Percentiles rank a stretch among this genome's conserved stretches.
Evolutionary conservation across 2,888 invertebrate genomes (phyloP).

Genomic region (Nemurella pictetii): DNA sequence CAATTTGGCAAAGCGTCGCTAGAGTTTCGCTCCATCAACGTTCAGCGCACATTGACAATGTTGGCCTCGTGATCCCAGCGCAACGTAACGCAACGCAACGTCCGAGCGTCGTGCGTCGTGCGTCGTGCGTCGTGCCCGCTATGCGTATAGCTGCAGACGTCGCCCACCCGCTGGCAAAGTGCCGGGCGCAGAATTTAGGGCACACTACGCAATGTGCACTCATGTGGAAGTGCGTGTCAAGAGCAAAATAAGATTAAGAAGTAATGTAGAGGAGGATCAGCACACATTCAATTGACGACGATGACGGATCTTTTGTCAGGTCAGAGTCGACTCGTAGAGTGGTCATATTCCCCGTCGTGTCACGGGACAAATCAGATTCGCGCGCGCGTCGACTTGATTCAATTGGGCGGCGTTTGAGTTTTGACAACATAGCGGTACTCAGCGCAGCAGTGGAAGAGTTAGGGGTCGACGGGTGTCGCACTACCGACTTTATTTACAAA

Average conservation of each 20-base stretch:
- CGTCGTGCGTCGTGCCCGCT: too few relatives aligned
- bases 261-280: not conserved
- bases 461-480: not conserved
- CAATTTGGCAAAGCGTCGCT: not conserved
- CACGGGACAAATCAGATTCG: not conserved
- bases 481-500: not conserved
- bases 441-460: not conserved
- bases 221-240: constrained; percentile 24
- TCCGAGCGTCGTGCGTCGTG: too few relatives aligned
- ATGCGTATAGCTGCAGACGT: not conserved
- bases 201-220: constrained; percentile 22
- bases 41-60: not conserved
- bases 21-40: not conserved
- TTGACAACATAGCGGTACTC: not conserved
- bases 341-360: not conserved
- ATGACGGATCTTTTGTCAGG: not conserved
- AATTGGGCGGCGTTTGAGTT: not conserved
- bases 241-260: constrained; percentile 26
- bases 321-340: not conserved
- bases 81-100: not conserved
- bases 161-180: not conserved
- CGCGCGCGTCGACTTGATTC: not conserved
- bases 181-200: constrained; percentile 11
- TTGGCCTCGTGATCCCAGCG: not conserved
- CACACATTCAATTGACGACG: not conserved